These are phyloP conservation scores for Sebastes taczanowskii DNA, from an alignment of 2,797 vertebrate genomes.

Conservation along the genomic window DNA sequence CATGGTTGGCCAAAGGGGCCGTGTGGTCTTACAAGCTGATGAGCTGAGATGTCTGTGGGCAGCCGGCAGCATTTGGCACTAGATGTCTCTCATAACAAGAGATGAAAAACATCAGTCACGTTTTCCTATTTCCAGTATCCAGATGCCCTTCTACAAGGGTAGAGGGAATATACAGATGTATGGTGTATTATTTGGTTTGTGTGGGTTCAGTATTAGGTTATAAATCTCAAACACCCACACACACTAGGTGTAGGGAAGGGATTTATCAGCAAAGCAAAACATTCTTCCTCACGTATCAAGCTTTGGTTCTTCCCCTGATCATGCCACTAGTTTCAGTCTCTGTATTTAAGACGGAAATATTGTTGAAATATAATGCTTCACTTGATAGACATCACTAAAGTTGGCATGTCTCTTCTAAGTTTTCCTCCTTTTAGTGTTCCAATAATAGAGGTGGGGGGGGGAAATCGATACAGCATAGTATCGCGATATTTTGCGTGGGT, in stretches of 20 bases:
- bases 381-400: slow-evolving; percentile 22
- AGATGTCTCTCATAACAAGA: slow-evolving; percentile 67
- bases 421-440: slow-evolving; percentile 2
- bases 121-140: slow-evolving; percentile 69
- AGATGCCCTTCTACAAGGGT: slow-evolving; percentile 55
- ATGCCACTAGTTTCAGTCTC: slow-evolving; percentile 9
- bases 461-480: no score
- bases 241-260: slow-evolving; percentile 13
- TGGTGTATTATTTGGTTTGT: slow-evolving; percentile 40
- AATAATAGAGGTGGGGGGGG: neutral
- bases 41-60: slow-evolving; percentile 73
- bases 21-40: slow-evolving; percentile 69
- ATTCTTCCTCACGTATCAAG: slow-evolving; percentile 16
- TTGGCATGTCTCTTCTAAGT: neutral
- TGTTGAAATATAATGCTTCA: slow-evolving; percentile 10
- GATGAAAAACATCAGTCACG: slow-evolving; percentile 66
- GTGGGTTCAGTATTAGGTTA: slow-evolving; percentile 34
- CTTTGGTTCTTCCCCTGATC: slow-evolving; percentile 13
- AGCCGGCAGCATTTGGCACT: slow-evolving; percentile 69
- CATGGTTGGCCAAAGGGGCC: slow-evolving; percentile 63
- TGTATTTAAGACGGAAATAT: slow-evolving; percentile 16
- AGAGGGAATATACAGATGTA: slow-evolving; percentile 50
- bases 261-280: slow-evolving; percentile 38
- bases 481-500: no score
- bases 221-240: slow-evolving; percentile 16